Percentiles rank a stretch among this genome's conserved stretches.
Conservation (phyloP, 2,797 vertebrate genomes). For the Coracias cyanogaster region DNA sequence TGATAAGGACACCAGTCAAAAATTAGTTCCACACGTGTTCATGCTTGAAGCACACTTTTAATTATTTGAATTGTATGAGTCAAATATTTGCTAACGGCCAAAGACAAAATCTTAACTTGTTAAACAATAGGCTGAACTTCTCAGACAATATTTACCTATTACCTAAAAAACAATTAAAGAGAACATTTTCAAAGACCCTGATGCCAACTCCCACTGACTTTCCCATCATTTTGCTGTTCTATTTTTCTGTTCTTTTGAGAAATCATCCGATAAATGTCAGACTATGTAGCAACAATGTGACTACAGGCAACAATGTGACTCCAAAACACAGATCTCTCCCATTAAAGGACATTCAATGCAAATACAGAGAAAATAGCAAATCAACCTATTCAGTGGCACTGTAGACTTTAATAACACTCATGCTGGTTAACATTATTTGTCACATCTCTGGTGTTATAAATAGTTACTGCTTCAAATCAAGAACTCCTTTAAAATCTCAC, state of each 20-base stretch:
- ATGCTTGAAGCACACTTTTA: constrained; percentile 30
- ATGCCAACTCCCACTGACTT: background rate
- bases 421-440: background rate
- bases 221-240: background rate
- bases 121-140: constrained; percentile 20
- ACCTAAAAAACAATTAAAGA: background rate
- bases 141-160: background rate
- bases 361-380: background rate
- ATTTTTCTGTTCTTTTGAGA: background rate
- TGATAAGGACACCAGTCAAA: constrained; percentile 37
- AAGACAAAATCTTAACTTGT: constrained; percentile 49
- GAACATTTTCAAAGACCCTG: background rate
- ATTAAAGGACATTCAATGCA: background rate
- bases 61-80: constrained; percentile 45
- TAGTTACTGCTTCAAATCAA: background rate
- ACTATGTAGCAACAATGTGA: background rate
- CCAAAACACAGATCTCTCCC: background rate
- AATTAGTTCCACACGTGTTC: constrained; percentile 35
- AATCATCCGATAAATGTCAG: background rate
- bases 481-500: background rate
- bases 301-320: background rate
- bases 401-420: background rate
- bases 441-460: background rate
- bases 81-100: constrained; percentile 60
- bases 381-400: background rate